phyloP scores from a whole-genome alignment of 92 coral and sea anemone genomes.

The Palythoa grandiflora region DNA sequence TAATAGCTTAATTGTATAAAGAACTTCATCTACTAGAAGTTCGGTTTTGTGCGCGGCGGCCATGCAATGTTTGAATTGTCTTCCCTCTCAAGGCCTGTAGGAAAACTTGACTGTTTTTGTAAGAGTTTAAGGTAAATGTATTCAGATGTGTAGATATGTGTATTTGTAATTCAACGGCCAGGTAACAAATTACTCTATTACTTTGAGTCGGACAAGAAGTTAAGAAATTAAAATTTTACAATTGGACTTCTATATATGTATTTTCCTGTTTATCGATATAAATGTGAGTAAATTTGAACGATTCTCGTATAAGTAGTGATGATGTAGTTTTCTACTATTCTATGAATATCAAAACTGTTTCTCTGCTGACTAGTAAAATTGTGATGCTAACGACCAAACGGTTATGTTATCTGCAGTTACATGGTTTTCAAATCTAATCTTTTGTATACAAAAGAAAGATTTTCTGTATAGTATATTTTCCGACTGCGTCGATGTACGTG shows the following conservation, averaged over 20 bases:
- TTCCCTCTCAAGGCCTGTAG: not conserved
- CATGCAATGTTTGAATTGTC: not conserved
- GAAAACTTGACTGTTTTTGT: conserved; percentile 12
- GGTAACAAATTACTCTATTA: conserved; percentile 37
- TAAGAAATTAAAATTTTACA: conserved; percentile 52
- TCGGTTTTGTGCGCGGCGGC: not conserved
- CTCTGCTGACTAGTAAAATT: not conserved
- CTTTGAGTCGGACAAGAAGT: conserved; percentile 46
- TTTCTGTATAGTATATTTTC: not conserved
- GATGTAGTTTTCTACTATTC: not conserved
- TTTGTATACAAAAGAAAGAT: not conserved
- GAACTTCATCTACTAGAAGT: not conserved
- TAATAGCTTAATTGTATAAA: not conserved
- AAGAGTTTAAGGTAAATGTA: conserved; percentile 9
- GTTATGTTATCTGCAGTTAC: not conserved
- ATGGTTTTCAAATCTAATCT: not conserved
- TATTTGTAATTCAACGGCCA: conserved; percentile 61
- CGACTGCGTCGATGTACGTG: conserved; percentile 1
- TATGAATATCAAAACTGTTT: conserved; percentile 17
- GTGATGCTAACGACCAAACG: not conserved
- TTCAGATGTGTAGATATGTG: conserved; percentile 62
- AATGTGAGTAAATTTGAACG: conserved; percentile 19
- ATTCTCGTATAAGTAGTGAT: not conserved
- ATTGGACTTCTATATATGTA: conserved; percentile 50
- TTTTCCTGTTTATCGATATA: conserved; percentile 16